phyloP scores from a whole-genome alignment of 2,797 vertebrate species.

The Microctenopoma stevenorrisi region DNA sequence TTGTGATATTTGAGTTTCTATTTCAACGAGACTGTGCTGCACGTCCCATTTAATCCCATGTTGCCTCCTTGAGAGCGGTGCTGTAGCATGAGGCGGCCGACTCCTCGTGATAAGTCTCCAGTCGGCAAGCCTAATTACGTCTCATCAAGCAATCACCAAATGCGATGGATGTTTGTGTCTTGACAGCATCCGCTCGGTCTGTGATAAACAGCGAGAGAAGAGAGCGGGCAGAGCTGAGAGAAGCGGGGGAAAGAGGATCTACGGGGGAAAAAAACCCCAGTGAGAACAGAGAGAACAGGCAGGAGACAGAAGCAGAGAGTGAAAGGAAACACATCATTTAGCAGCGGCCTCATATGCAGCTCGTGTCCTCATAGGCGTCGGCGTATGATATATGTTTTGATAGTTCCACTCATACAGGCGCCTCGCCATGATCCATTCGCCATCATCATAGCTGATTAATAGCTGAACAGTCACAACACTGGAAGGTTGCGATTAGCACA shows the following conservation, averaged over 20 bases:
- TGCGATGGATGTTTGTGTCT: slow-evolving; percentile 55
- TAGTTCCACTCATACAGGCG: slow-evolving; percentile 7
- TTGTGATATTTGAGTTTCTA: not conserved
- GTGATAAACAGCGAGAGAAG: slow-evolving; percentile 29
- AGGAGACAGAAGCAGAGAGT: slow-evolving; percentile 14
- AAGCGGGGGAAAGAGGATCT: slow-evolving; percentile 14
- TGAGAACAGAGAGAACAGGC: not conserved
- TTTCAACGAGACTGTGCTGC: slow-evolving; percentile 7
- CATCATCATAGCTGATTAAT: slow-evolving; percentile 53
- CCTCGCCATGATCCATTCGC: slow-evolving; percentile 16
- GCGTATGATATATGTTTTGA: not conserved
- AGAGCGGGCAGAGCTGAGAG: slow-evolving; percentile 19
- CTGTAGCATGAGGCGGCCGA: slow-evolving; percentile 26
- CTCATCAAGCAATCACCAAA: slow-evolving; percentile 67
- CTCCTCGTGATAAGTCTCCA: slow-evolving; percentile 66
- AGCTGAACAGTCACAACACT: slow-evolving; percentile 31
- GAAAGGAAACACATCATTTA: slow-evolving; percentile 25
- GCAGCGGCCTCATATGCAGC: slow-evolving; percentile 37
- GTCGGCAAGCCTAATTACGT: slow-evolving; percentile 67
- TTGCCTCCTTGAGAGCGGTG: slow-evolving; percentile 23
- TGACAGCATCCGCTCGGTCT: slow-evolving; percentile 43
- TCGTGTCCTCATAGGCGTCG: slow-evolving; percentile 34
- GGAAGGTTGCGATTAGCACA: slow-evolving; percentile 33
- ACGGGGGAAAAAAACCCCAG: not conserved
- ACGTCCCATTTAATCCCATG: slow-evolving; percentile 24